phyloP scores from a whole-genome alignment of 2,888 invertebrate species.

The Cyrtodaria siliqua region DNA sequence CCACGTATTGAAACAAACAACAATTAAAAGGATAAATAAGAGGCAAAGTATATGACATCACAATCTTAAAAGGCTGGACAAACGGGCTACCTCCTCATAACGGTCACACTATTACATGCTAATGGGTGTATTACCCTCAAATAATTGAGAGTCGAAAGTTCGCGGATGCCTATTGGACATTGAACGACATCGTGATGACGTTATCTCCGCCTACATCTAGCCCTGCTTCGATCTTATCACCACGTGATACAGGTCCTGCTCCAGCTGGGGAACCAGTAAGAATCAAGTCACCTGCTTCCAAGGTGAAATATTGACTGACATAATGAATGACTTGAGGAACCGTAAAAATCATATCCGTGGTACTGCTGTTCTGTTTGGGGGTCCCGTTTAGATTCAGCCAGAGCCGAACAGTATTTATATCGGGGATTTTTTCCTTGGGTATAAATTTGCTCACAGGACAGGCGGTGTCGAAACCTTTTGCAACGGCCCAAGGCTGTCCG shows the following conservation, averaged over 20 bases:
- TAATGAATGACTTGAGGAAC: constrained; percentile 90
- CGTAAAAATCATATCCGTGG: constrained; percentile 90
- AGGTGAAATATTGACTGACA: constrained; percentile 90
- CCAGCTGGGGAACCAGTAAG: constrained; percentile 92
- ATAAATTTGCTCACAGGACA: constrained; percentile 91
- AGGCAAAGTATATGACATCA: too few species aligned
- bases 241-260: constrained; percentile 89
- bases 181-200: constrained; percentile 70
- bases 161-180: constrained; percentile 57
- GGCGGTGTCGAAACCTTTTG: constrained; percentile 93
- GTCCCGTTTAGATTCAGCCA: constrained; percentile 88
- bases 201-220: constrained; percentile 69
- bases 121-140: too few species aligned
- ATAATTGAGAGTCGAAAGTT: too few species aligned
- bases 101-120: too few species aligned
- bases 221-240: constrained; percentile 90
- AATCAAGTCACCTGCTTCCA: constrained; percentile 91
- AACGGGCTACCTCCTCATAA: too few species aligned
- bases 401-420: constrained; percentile 75
- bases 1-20: too few species aligned
- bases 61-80: too few species aligned
- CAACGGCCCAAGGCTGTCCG: constrained; percentile 91
- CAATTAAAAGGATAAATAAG: too few species aligned
- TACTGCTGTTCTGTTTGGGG: constrained; percentile 88
- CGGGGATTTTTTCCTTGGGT: constrained; percentile 80